These are phyloP conservation scores for Polyommatus iphigenia DNA, from an alignment of 2,888 invertebrate genomes.

Conservation along the genomic window DNA sequence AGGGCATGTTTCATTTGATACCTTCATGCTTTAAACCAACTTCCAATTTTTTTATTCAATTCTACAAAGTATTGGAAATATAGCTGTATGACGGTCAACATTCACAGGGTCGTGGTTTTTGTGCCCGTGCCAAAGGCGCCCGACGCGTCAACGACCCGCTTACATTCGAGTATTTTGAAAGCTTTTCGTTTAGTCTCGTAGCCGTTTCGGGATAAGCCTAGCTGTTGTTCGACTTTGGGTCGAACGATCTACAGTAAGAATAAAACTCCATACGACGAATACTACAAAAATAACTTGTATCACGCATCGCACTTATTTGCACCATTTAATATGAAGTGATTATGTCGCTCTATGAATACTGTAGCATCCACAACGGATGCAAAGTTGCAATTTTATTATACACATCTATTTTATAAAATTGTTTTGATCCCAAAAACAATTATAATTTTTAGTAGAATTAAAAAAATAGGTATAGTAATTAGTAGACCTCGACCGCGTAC, in stretches of 20 bases:
- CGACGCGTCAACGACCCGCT: constrained; percentile 4
- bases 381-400: too few relatives aligned
- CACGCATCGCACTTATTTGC: too few relatives aligned
- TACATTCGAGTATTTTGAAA: constrained; percentile 25
- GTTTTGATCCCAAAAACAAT: too few relatives aligned
- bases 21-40: neutral
- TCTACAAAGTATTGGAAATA: neutral
- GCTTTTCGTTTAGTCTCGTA: constrained; percentile 3
- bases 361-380: too few relatives aligned
- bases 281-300: neutral
- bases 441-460: too few relatives aligned
- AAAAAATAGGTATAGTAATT: too few relatives aligned
- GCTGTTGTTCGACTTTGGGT: neutral
- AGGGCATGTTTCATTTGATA: neutral
- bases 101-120: constrained; percentile 11
- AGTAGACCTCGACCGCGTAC: too few relatives aligned
- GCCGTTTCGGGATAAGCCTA: neutral
- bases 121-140: constrained; percentile 22
- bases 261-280: neutral
- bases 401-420: too few relatives aligned
- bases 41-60: neutral
- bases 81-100: neutral
- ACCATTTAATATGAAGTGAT: too few relatives aligned
- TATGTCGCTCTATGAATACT: too few relatives aligned
- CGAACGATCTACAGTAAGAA: too few relatives aligned